These are phyloP conservation scores for Oryzaephilus surinamensis DNA, from an alignment of 1,140 invertebrate genomes.

Conservation along the genomic window DNA sequence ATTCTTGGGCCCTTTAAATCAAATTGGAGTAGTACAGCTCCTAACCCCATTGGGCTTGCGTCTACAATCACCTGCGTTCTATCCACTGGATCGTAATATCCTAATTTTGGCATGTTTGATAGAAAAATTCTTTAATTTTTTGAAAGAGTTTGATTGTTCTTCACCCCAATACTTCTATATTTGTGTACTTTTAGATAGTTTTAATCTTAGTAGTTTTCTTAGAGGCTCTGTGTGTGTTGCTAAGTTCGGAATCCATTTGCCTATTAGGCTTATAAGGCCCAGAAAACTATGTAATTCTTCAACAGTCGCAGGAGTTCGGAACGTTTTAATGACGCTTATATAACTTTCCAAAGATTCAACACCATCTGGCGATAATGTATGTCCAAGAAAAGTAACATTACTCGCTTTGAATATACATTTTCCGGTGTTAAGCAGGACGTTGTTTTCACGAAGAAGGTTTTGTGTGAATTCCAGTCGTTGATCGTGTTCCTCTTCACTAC, in stretches of 20 bases:
- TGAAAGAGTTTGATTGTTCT: no score
- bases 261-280: slow-evolving; percentile 28
- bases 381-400: slow-evolving; percentile 11
- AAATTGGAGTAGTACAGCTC: slow-evolving; percentile 23
- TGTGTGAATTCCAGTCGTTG: slow-evolving; percentile 1
- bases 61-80: slow-evolving; percentile 33
- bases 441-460: slow-evolving; percentile 11
- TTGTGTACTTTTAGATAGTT: slow-evolving; percentile 9
- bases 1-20: slow-evolving; percentile 8
- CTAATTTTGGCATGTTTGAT: no score
- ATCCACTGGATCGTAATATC: slow-evolving; percentile 13
- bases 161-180: no score
- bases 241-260: slow-evolving; percentile 30
- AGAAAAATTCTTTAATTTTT: no score
- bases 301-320: slow-evolving; percentile 15
- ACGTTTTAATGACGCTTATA: slow-evolving; percentile 14
- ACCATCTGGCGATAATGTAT: slow-evolving; percentile 3
- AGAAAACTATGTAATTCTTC: slow-evolving; percentile 31
- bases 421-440: slow-evolving; percentile 18
- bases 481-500: slow-evolving; percentile 7
- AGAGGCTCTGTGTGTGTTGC: slow-evolving; percentile 26
- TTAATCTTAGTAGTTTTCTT: slow-evolving; percentile 17
- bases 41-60: slow-evolving; percentile 35
- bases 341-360: slow-evolving; percentile 2
- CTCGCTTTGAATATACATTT: slow-evolving; percentile 21